Evolutionary conservation across 2,113 vertebrate genomes (phyloP).

Genomic region (Prolemur simus): DNA sequence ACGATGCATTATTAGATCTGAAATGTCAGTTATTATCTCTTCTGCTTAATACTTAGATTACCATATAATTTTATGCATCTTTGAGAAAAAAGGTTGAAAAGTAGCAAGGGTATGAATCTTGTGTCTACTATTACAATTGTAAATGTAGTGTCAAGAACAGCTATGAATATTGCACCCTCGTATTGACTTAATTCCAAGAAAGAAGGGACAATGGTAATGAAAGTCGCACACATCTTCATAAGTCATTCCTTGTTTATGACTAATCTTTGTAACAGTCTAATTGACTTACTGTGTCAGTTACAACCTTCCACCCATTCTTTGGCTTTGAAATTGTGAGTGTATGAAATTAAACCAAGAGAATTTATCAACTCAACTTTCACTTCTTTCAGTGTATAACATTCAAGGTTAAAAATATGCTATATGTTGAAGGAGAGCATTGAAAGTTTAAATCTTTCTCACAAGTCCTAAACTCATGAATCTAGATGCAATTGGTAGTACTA

Average conservation of each 20-base stretch:
- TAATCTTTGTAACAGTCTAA: not conserved
- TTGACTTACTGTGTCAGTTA: not conserved
- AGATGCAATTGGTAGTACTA: not conserved
- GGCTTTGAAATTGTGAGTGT: slow-evolving; percentile 10
- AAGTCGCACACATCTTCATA: slow-evolving; percentile 51
- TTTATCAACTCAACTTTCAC: not conserved
- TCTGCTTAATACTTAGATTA: slow-evolving; percentile 74
- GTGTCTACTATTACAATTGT: slow-evolving; percentile 42
- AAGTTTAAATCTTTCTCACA: not conserved
- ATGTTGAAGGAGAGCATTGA: not conserved
- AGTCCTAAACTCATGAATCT: not conserved
- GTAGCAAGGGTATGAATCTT: slow-evolving; percentile 66
- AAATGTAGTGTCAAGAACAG: slow-evolving; percentile 34
- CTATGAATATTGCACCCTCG: slow-evolving; percentile 14
- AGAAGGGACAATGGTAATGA: slow-evolving; percentile 48
- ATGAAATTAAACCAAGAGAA: slow-evolving; percentile 20
- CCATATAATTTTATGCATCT: slow-evolving; percentile 75
- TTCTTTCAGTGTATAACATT: not conserved
- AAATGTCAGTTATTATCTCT: slow-evolving; percentile 81
- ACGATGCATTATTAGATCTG: slow-evolving; percentile 69
- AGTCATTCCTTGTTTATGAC: slow-evolving; percentile 60
- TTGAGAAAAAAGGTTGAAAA: slow-evolving; percentile 69
- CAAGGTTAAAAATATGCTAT: not conserved
- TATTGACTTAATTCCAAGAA: slow-evolving; percentile 62
- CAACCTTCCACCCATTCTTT: not conserved